phyloP scores from a whole-genome alignment of 2,113 vertebrate genomes.

The Pachypanchax playfairii region DNA sequence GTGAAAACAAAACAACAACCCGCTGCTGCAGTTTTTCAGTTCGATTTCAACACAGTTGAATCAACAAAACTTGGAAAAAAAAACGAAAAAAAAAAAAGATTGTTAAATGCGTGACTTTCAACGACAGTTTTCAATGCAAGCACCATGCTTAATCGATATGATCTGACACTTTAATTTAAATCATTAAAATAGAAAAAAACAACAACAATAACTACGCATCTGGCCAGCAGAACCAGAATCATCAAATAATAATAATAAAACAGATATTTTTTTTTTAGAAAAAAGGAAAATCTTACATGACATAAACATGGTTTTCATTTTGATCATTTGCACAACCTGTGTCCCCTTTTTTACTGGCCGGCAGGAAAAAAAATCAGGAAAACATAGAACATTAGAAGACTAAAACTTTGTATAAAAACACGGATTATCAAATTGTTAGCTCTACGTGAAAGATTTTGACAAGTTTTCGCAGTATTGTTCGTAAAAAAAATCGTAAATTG shows the following conservation, averaged over 20 bases:
- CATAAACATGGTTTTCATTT: slow-evolving; percentile 88
- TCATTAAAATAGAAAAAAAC: slow-evolving; percentile 99
- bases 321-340: slow-evolving; percentile 93
- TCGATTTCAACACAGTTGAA: slow-evolving; percentile 99
- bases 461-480: slow-evolving; percentile 28
- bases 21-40: slow-evolving; percentile 91
- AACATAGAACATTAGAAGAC: slow-evolving; percentile 69
- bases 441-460: slow-evolving; percentile 64
- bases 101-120: slow-evolving; percentile 96
- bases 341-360: slow-evolving; percentile 95
- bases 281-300: slow-evolving; percentile 73
- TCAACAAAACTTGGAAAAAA: slow-evolving; percentile 91
- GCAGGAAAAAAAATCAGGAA: slow-evolving; percentile 91
- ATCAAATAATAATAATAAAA: slow-evolving; percentile 88
- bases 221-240: slow-evolving; percentile 99
- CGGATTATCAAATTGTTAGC: slow-evolving; percentile 64
- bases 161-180: slow-evolving; percentile 98
- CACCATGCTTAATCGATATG: slow-evolving; percentile 98
- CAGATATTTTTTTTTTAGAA: no score
- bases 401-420: slow-evolving; percentile 64
- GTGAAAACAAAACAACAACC: slow-evolving; percentile 88
- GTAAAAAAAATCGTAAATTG: slow-evolving; percentile 49
- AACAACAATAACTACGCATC: slow-evolving; percentile 93
- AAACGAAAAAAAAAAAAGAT: slow-evolving; percentile 82
- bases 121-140: slow-evolving; percentile 97